Evolutionary conservation across 2,888 invertebrate species (phyloP), one percentile per base, ranked within the genome.

Genomic region (Orthosia incerta): DNA sequence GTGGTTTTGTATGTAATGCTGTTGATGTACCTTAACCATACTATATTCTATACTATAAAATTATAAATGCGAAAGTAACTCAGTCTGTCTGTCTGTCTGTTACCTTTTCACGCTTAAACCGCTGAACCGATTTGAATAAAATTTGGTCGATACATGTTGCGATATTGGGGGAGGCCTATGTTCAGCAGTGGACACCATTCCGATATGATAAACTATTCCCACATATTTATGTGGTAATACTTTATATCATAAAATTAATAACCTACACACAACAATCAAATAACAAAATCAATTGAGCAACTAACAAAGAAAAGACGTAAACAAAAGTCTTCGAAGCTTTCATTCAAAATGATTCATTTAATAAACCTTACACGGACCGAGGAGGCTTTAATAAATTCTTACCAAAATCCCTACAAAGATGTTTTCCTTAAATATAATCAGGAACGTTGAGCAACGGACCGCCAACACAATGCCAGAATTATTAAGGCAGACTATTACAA

Each of bases 371-470:
- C 82, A 82, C 79, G 78, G 81, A 63, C 74, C 76, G 76, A 57
- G 71, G 74, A 53, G 79, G 79, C 79, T 85, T 88, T 86, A 88
- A 89, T 89, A 89, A 89, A 90, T 89, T 87, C 86, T 85, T 86
- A 85, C 86, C 83, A 65, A 87, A 86, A 85, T 86, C 86, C 79
- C 77, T 69, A 79, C 76, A 79, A 83, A 84, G 86, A 89, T 88
- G 86, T 88, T 90, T 90, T 86, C 85, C 83, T 86, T 84, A 84
- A 91, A 89, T 89, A 87, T 89, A 90, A 91, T 90, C 89, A 90
- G 83, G 87, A 87, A 89, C 86, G 82, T 72, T 67, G 87, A 84
- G 84, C 87, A 86, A 85, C 82, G 78, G 77, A 78, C 80, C 81
- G 73, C 72, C 76, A 86, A 80, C 86, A 87, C 89, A 88, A 90